Evolutionary conservation across 2,113 vertebrate species (phyloP), one percentile per base, ranked within the genome.

Genomic region (Psophia crepitans): DNA sequence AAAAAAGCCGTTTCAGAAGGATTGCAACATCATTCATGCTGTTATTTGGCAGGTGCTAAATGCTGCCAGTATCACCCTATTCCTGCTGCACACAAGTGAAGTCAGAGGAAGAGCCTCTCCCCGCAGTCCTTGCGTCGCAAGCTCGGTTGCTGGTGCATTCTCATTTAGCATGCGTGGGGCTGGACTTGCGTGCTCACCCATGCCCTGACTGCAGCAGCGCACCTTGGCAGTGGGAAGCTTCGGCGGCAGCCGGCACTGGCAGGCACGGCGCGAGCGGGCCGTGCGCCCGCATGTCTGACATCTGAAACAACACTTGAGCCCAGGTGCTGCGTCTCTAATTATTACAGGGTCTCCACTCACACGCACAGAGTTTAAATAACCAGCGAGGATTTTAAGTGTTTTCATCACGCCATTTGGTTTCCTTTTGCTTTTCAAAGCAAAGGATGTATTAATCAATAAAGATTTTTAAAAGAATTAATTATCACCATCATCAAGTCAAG

Each of bases 381-480:
- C 64, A 19, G 69, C 68, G 74, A 96, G 82, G 88, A 97, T 87
- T 87, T 91, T 4, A 65, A 79, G 48, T 13, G 41, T 43, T 51
- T 84, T 76, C 60, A 60, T 57, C 2, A 4, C 39, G 32, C 44
- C 57, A 13, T 84, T 93, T 61, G 28, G n/a, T 61, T 87, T 87
- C 69, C 26, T 37, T 90, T 54, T 89, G 82, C 79, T 96, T 97
- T 96, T 95, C 93, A 77, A 87, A 96, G 95, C 87, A 96, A 96
- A 97, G 84, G 85, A 93, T 87, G 91, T 76, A 95, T 96, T 97
- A 97, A 97, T 97, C 93, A 94, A 96, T 97, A 95, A 96, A 93
- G 96, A 98, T 97, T 98, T 98, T 97, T 43, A 96, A 92, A 98
- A 90, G 30, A 98, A 98, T 98, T 98, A 97, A 98, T 98, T 97